A percentile compares a stretch with the other conserved stretches of the same genome.
Evolutionary conservation across 2,888 invertebrate species (phyloP).

Genomic region (Chalcis sispes): DNA sequence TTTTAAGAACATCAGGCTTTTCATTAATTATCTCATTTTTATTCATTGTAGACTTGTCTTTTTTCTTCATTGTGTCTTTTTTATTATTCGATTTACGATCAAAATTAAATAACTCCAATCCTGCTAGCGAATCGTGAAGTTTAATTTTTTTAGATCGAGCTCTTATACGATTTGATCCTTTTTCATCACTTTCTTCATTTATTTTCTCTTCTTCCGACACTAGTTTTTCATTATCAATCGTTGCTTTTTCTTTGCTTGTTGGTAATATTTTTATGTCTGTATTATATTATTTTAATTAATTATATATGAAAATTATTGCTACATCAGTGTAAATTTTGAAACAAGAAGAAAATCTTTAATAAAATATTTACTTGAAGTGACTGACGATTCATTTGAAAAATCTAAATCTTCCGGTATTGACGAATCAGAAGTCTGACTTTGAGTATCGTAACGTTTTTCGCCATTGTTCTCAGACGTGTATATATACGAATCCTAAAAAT

Average conservation of each 20-base stretch:
- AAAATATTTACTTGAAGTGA: constrained; percentile 19
- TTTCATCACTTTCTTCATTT: constrained; percentile 48
- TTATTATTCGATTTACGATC: not conserved
- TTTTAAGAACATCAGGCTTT: constrained; percentile 8
- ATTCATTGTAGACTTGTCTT: not conserved
- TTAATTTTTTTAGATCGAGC: not conserved
- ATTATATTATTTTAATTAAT: not conserved
- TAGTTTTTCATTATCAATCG: not conserved
- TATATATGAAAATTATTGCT: not conserved
- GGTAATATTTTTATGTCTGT: constrained; percentile 2
- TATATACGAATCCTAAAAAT: constrained; percentile 43
- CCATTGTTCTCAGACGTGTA: constrained; percentile 47
- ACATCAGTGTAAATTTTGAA: not conserved
- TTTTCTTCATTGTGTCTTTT: not conserved
- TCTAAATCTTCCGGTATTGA: constrained; percentile 13
- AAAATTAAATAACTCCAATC: not conserved
- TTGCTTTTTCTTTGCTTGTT: not conserved
- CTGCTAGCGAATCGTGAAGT: not conserved
- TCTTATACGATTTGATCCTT: not conserved
- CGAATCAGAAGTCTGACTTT: constrained; percentile 2
- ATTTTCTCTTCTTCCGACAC: constrained; percentile 33
- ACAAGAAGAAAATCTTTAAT: not conserved
- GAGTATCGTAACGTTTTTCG: constrained; percentile 28
- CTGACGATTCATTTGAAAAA: constrained; percentile 25
- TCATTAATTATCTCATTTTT: not conserved